Conservation (phyloP, 2,113 vertebrate genomes). For the Hemiscyllium ocellatum region DNA sequence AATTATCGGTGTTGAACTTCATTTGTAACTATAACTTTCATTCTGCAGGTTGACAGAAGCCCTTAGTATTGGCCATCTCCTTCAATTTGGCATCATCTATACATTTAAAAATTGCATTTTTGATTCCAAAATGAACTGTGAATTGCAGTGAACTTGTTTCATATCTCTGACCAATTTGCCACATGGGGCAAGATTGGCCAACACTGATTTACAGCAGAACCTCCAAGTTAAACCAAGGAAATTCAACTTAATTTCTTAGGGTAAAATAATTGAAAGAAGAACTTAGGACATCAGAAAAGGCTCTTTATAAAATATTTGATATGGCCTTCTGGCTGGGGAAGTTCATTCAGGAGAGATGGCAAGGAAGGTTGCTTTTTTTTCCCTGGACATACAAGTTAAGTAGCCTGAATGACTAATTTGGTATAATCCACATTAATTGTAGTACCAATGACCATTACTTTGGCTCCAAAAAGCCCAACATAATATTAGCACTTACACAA, state of each 20-base stretch:
- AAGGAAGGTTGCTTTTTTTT: neutral
- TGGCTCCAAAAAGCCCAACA: neutral
- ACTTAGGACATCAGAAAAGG: neutral
- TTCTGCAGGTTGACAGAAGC: too few relatives aligned
- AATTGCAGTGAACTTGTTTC: neutral
- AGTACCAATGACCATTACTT: neutral
- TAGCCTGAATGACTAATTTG: neutral
- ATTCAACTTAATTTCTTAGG: neutral
- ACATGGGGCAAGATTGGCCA: neutral
- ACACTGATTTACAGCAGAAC: neutral
- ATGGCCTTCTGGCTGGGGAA: neutral
- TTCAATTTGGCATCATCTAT: too few relatives aligned
- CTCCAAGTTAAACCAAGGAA: neutral
- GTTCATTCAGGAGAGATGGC: neutral
- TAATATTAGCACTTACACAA: neutral
- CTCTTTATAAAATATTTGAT: neutral
- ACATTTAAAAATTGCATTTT: too few relatives aligned
- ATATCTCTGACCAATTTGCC: neutral
- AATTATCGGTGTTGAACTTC: too few relatives aligned
- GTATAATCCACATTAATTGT: neutral
- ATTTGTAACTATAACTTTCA: too few relatives aligned
- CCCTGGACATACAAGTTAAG: neutral
- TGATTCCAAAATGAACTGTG: too few relatives aligned
- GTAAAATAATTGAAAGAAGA: neutral
- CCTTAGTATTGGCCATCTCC: too few relatives aligned